Evolutionary conservation across 2,888 invertebrate genomes (phyloP), one percentile per base, ranked within the genome.

Genomic region (Frankliniella fusca): DNA sequence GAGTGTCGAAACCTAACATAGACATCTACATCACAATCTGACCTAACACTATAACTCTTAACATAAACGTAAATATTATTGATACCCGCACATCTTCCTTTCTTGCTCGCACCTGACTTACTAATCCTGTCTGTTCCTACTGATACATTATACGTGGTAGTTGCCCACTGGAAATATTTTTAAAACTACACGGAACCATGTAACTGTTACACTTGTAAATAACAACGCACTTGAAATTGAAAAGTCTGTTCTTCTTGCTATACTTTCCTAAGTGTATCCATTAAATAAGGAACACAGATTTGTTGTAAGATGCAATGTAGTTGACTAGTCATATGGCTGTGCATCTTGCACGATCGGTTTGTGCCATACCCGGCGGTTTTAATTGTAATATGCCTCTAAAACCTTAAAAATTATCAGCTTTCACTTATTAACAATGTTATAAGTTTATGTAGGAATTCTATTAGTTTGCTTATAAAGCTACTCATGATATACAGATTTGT

Each of bases 181-280:
- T 61, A 12, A 61, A 61, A 61, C 20, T 12, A 76, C 23, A 23
- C 70, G n/a, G 70, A 76, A 23, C 23, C 12, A 76, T 76, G 70
- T 76, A 76, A 76, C 23, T 27, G 70, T 76, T 76, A 23, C 70
- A 76, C 27, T 76, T 76, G 70, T 76, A 27, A 76, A 27, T 76
- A 27, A 27, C 10, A 76, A 27, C 54, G 70, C 70, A 76, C 23
- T 23, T 27, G 70, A 23, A 76, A 76, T 76, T 27, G 27, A 76
- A 23, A 23, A 27, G 27, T 27, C 70, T 76, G 70, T 76, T 76
- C 27, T 61, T 61, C 18, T 61, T 61, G 20, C 61, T 20, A 61
- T n/a, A n/a, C 61, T 61, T 61, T n/a, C 61, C 61, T 18, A 61
- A 61, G 61, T 61, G 61, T 61, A 61, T 61, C n/a, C 61, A 18